Evolutionary conservation across 2,888 invertebrate genomes (phyloP), one percentile per base, ranked within the genome.

Genomic region (Parnassius orleans): DNA sequence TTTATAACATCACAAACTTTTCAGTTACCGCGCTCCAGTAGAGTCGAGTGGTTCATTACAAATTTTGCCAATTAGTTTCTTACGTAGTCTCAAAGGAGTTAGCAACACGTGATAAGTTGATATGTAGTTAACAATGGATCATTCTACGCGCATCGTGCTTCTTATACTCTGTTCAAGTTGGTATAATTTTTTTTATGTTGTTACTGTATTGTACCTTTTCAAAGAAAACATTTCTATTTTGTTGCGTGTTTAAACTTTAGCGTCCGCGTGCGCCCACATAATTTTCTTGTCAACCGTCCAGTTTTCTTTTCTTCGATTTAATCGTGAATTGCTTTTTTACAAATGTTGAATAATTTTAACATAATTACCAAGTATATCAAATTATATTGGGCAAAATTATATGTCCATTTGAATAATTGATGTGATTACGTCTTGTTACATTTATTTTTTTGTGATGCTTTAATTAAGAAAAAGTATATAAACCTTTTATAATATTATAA

Each of bases 151-250:
- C 68, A 78, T 87, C 68, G 80, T 84, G 79, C 70, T 87, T 65
- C 79, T 87, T 64, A 78, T 88, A 74, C 70, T 87, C 69, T 84
- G 81, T 72, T 79, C 86, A 74, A 87, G 88, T 89, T 79, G 65
- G 87, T 87, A 86, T 81, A 33, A 33, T 7, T 62, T 24, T 11
- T 50, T 15, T 33, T 46, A 3, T 56, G 64, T 50, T 44, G 48
- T 54, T 14, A 15, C 12, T 48, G 41, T 64, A 53, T 60, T 33
- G 15, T 69, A 68, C 68, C 73, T 75, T 65, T 71, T 68, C 60
- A 74, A 65, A 60, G 70, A 72, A 64, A 63, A 66, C 58, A 69
- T 71, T 58, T 59, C 63, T 41, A 65, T 71, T 73, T 72, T 66
- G 72, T 84, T 78, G 81, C 81, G 83, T 82, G 83, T 68, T 68